Conservation (phyloP, 2,888 invertebrate genomes). For the Ptycholaimellus sp. region DNA sequence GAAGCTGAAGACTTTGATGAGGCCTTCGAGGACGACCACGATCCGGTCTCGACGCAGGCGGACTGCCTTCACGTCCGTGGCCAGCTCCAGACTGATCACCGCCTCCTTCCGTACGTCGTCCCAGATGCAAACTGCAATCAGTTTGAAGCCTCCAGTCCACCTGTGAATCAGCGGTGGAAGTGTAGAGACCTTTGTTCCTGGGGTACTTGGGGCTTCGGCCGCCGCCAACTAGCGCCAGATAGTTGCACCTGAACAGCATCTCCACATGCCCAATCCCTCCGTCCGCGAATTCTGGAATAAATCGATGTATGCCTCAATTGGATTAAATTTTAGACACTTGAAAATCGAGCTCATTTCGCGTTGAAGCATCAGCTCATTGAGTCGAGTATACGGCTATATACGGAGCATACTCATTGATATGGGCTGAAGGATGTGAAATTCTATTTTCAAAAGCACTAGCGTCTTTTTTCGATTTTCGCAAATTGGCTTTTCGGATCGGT, state of each 20-base stretch:
- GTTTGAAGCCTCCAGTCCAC: not conserved
- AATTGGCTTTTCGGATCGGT: too few relatives aligned
- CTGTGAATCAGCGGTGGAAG: not conserved
- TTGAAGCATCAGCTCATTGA: too few relatives aligned
- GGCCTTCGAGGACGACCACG: slow-evolving; percentile 72
- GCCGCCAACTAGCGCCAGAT: slow-evolving; percentile 79
- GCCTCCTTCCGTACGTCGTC: slow-evolving; percentile 83
- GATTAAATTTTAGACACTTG: too few relatives aligned
- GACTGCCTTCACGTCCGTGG: slow-evolving; percentile 69
- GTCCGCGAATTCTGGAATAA: slow-evolving; percentile 2
- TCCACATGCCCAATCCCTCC: slow-evolving; percentile 81
- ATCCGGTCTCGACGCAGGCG: slow-evolving; percentile 70
- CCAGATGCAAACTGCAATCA: slow-evolving; percentile 61
- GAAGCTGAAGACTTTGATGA: slow-evolving; percentile 91
- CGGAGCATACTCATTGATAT: too few relatives aligned
- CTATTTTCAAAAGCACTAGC: too few relatives aligned
- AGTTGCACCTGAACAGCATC: slow-evolving; percentile 92
- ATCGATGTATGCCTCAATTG: too few relatives aligned
- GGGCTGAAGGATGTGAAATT: too few relatives aligned
- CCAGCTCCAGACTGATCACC: slow-evolving; percentile 78
- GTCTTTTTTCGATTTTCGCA: too few relatives aligned
- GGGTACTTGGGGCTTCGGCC: slow-evolving; percentile 73
- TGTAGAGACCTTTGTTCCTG: slow-evolving; percentile 64
- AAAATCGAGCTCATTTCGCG: too few relatives aligned
- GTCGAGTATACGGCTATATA: too few relatives aligned